Evolutionary conservation across 1,140 invertebrate species (phyloP).

Genomic region (Drosophila lowei): DNA sequence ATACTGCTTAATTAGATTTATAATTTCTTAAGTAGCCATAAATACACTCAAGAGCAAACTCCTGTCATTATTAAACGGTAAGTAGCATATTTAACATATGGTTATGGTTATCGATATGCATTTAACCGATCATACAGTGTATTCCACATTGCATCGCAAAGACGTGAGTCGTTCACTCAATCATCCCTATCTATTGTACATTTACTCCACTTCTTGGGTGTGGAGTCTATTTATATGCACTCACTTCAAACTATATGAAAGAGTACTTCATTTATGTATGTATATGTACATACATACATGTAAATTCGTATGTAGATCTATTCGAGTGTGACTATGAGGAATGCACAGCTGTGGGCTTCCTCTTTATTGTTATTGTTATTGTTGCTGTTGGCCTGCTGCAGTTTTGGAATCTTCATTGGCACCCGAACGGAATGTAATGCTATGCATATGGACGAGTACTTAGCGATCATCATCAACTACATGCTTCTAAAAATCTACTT

Average conservation of each 20-base stretch:
- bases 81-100: too few species aligned
- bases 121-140: too few species aligned
- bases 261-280: neutral
- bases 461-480: too few species aligned
- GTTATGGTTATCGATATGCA: too few species aligned
- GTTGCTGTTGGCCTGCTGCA: constrained; percentile 8
- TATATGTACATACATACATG: neutral
- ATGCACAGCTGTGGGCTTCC: constrained; percentile 8
- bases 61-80: too few species aligned
- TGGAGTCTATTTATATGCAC: constrained; percentile 31
- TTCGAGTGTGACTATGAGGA: neutral
- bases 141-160: too few species aligned
- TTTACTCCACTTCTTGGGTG: neutral
- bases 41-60: too few species aligned
- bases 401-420: constrained; percentile 55
- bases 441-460: neutral
- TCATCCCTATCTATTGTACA: constrained; percentile 4
- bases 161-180: neutral
- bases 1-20: too few species aligned
- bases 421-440: constrained; percentile 41
- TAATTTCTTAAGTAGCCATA: too few species aligned
- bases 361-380: constrained; percentile 41
- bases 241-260: constrained; percentile 7
- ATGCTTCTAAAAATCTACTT: too few species aligned
- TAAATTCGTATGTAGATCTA: neutral